Evolutionary conservation across 2,888 invertebrate genomes (phyloP).

Genomic region (Drosophila fulvimacula): DNA sequence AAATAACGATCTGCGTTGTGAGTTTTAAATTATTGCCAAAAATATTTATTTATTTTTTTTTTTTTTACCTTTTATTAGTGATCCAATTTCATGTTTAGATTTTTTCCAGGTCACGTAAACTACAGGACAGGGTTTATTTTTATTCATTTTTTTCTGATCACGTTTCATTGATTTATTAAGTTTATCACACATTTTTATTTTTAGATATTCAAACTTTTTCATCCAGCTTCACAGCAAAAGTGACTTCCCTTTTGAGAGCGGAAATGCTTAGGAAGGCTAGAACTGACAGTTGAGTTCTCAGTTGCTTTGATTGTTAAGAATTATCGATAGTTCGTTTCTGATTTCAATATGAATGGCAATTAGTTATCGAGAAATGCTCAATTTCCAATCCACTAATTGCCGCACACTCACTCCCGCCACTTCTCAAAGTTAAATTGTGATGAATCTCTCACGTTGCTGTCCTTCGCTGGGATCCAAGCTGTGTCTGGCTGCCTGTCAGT

Average conservation of each 20-base stretch:
- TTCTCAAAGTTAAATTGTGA: conserved; percentile 56
- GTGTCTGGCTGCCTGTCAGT: neutral
- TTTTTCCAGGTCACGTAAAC: neutral
- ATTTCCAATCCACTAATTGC: conserved; percentile 62
- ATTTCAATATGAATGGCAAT: conserved; percentile 6
- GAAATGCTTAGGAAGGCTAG: no score
- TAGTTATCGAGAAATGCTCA: conserved; percentile 18
- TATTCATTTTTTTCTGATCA: neutral
- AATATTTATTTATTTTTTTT: no score
- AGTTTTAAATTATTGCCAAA: neutral
- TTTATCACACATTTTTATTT: neutral
- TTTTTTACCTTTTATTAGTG: neutral
- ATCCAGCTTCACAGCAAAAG: no score
- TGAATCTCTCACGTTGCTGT: conserved; percentile 50
- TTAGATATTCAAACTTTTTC: neutral
- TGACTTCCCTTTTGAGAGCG: no score
- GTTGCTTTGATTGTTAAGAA: neutral
- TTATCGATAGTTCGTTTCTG: conserved; percentile 6
- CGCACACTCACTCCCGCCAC: conserved; percentile 44
- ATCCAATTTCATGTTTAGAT: neutral
- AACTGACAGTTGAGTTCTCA: no score
- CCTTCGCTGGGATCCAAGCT: conserved; percentile 11
- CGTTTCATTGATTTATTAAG: neutral
- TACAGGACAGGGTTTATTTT: neutral
- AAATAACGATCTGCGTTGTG: conserved; percentile 3